Base-by-base conservation (phyloP, 2,888 invertebrate genomes). In the Plagodis dolabraria region DNA sequence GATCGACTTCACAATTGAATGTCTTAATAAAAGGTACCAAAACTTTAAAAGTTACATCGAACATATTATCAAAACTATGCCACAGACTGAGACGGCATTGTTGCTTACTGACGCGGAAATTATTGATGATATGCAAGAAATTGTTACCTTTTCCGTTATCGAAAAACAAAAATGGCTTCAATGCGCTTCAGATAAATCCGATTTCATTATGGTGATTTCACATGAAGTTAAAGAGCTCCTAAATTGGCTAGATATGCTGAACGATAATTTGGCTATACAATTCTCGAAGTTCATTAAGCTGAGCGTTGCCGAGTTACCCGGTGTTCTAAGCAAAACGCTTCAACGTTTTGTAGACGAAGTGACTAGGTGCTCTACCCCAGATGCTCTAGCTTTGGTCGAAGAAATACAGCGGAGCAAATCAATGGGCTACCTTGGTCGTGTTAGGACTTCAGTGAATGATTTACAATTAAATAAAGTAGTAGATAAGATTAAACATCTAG, bases 191-290 rank as follows among this genome's bases (percentile, higher is more conserved):
- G 82, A 82, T 60, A 63, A 72, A 51, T 52, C 45, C n/a, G 82
- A 82, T 53, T 80, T 72, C 46, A 50, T 63, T 35, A 35, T 57
- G 5, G 70, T 69, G 56, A 46, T 82, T 36, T 45, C 65, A 42
- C 68, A 71, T 51, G 82, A 82, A 70, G 64, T 68, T 49, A 73
- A 82, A 53, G 82, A 82, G 63, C 73, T 82, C n/a, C 59, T 80
- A 45, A 70, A 71, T 58, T 82, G 82, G 82, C 48, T 82, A n/a
- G 82, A 82, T 38, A 68, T 43, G 48, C 56, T 79, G 34, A 58
- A 79, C 36, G 72, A 81, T 51, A 62, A 69, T 61, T 58, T 82
- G 55, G 72, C 76, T n/a, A 47, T 70, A 34, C 68, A 74, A 43
- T 64, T 74, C 4, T 65, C 66, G 58, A 75, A 73, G 66, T 48